Percentiles rank a stretch among this genome's conserved stretches.
Conservation (phyloP, 2,797 vertebrate genomes). For the Lutjanus argentimaculatus region DNA sequence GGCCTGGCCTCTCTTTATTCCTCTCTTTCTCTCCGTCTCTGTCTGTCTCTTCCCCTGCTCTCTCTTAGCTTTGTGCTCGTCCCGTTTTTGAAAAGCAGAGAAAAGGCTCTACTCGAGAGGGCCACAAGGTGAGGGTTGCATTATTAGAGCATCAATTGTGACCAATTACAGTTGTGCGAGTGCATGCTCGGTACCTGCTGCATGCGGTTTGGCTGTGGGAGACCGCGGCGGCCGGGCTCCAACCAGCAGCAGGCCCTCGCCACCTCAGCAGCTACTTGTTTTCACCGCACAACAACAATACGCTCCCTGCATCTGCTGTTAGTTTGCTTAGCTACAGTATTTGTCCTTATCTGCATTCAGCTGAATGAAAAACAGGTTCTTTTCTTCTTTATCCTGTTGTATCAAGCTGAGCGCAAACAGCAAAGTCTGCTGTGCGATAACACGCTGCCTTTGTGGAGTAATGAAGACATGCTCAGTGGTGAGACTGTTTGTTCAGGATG, state of each 20-base stretch:
- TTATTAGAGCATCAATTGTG: conserved; percentile 80
- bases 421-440: conserved; percentile 26
- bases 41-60: conserved; percentile 52
- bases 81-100: conserved; percentile 62
- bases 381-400: conserved; percentile 43
- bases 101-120: conserved; percentile 74
- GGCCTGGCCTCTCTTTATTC: conserved; percentile 73
- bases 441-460: conserved; percentile 38
- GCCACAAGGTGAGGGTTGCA: conserved; percentile 74
- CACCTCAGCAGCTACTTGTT: conserved; percentile 28
- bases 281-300: conserved; percentile 25
- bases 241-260: conserved; percentile 21
- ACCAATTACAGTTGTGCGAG: conserved; percentile 72
- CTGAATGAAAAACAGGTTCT: conserved; percentile 43
- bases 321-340: conserved; percentile 54
- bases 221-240: not conserved
- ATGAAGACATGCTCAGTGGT: conserved; percentile 44
- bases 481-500: conserved; percentile 25
- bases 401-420: conserved; percentile 47
- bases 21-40: conserved; percentile 51
- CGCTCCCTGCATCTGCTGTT: conserved; percentile 24
- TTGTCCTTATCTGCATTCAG: conserved; percentile 50
- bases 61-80: conserved; percentile 58
- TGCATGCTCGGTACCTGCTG: conserved; percentile 61
- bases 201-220: conserved; percentile 5